A percentile compares a stretch with the other conserved stretches of the same genome.
phyloP scores from a whole-genome alignment of 2,113 vertebrate genomes.

The Scatophagus argus region DNA sequence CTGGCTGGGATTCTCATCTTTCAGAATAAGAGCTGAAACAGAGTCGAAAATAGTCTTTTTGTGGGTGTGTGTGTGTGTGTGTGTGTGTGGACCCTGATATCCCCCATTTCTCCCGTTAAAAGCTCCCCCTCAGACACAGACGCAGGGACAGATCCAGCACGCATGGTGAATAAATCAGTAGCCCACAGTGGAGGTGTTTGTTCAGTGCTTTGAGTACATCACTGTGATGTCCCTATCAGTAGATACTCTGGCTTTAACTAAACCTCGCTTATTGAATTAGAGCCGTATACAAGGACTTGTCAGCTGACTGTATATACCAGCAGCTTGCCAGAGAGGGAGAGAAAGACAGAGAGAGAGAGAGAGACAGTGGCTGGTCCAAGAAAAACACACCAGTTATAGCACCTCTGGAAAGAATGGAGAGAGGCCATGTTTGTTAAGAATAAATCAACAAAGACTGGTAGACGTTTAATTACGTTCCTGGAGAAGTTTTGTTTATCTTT shows the following conservation, averaged over 20 bases:
- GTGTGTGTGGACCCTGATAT: neutral
- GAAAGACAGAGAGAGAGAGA: constrained; percentile 59
- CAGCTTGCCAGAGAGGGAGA: constrained; percentile 61
- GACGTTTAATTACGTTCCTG: constrained; percentile 77
- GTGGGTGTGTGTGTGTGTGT: constrained; percentile 24
- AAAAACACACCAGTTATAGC: constrained; percentile 72
- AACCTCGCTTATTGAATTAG: constrained; percentile 59
- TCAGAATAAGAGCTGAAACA: constrained; percentile 62
- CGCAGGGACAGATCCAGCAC: constrained; percentile 15
- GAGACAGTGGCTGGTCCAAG: constrained; percentile 62
- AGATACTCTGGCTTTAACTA: constrained; percentile 40
- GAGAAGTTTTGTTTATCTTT: constrained; percentile 75
- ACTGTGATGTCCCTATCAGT: constrained; percentile 40
- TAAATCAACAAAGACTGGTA: constrained; percentile 78
- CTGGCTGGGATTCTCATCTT: constrained; percentile 80
- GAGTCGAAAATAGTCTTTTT: constrained; percentile 20
- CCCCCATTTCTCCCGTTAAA: constrained; percentile 41
- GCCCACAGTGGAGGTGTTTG: constrained; percentile 47
- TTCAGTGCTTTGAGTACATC: constrained; percentile 60
- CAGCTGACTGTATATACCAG: constrained; percentile 63
- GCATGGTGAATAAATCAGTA: constrained; percentile 57
- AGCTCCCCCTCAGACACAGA: constrained; percentile 42
- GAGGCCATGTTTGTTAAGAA: constrained; percentile 75
- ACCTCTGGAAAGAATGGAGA: constrained; percentile 77
- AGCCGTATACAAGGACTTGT: constrained; percentile 57